A percentile compares a stretch with the other conserved stretches of the same genome.
Evolutionary conservation across 2,888 invertebrate species (phyloP).

Genomic region (Glyphotaelius pellucidus): DNA sequence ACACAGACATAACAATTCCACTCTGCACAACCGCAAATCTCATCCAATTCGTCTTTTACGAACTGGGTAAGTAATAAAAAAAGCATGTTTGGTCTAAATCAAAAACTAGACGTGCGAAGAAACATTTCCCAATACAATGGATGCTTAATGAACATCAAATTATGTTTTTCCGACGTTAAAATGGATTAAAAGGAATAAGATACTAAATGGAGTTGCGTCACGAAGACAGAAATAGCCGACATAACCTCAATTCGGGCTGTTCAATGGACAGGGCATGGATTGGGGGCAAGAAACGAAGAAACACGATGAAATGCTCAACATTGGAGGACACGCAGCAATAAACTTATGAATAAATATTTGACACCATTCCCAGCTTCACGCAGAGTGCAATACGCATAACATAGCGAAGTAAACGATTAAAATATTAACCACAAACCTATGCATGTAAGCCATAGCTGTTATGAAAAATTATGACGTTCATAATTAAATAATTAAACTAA

Average conservation of each 20-base stretch:
- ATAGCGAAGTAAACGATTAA: neutral
- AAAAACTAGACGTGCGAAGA: constrained; percentile 53
- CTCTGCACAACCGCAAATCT: too few relatives aligned
- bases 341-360: neutral
- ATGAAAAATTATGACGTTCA: neutral
- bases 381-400: neutral
- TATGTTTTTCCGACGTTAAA: neutral
- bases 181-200: constrained; percentile 25
- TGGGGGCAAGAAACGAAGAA: constrained; percentile 33
- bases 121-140: constrained; percentile 39
- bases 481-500: neutral
- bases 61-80: constrained; percentile 24
- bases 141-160: constrained; percentile 28
- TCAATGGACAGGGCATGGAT: constrained; percentile 60
- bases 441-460: neutral
- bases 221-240: constrained; percentile 58
- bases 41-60: neutral
- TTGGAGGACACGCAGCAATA: neutral
- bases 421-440: neutral
- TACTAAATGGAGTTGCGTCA: constrained; percentile 56
- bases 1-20: too few relatives aligned
- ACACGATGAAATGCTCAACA: neutral
- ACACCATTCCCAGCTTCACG: neutral
- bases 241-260: constrained; percentile 64
- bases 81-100: constrained; percentile 22